Base-by-base conservation (phyloP, 1,140 invertebrate species). In the Heliothis virescens region DNA sequence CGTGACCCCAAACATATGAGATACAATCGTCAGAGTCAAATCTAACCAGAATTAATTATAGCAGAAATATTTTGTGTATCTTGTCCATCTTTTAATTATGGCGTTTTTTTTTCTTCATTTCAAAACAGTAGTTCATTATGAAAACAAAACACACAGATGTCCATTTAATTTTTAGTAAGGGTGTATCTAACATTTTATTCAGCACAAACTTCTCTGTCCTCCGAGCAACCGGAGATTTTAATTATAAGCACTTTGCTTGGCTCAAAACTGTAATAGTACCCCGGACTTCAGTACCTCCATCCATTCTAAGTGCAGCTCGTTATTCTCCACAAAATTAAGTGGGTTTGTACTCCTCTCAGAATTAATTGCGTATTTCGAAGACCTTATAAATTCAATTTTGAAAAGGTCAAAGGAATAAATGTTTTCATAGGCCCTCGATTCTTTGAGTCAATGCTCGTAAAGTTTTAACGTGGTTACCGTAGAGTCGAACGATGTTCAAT, bases 281-380 rank as follows among this genome's bases (percentile, higher is more conserved):
- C 34, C 7, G n/a, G 3, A 47, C 34, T 13, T 2, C 10, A 63
- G 60, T 63, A 63, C n/a, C n/a, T 34, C n/a, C 9, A 11, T 18
- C 62, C 2, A n/a, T 16, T 7, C 2, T 41, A 16, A 21, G 16
- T 10, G 47, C 34, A 11, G 62, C 34, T 65, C 18, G 62, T 65
- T 65, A 65, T 65, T 63, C 34, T 47, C n/a, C 34, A 47, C 62
- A 29, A 63, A 26, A 63, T 63, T 29, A 47, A 63, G 7, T 47
- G 62, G 34, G 2, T 59, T 26, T 59, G n/a, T 63, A 41, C 34
- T 65, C 34, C 10, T 29, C 62, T 34, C n/a, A 47, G 47, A 65
- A 65, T 65, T 65, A 47, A 65, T 65, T 47, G 47, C 34, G 62
- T 47, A 47, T 47, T 65, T 65, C 34, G 62, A 65, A 18, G 34